A percentile compares a stretch with the other conserved stretches of the same genome.
phyloP scores from a whole-genome alignment of 2,113 vertebrate genomes.

The Brachypteracias leptosomus region DNA sequence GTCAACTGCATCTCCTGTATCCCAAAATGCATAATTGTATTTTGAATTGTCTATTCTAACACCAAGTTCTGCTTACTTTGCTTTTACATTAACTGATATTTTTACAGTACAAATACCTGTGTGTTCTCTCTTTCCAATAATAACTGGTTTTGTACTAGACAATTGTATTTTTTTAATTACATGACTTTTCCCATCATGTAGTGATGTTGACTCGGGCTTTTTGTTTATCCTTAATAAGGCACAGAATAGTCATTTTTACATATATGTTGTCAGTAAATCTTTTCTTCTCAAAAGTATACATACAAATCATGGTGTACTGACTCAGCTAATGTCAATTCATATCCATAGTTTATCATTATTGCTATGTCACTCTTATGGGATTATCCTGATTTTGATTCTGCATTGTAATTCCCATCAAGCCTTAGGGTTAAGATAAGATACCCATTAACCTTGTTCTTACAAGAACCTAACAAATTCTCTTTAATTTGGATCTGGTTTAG shows the following conservation, averaged over 20 bases:
- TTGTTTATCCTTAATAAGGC: not conserved
- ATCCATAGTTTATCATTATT: not conserved
- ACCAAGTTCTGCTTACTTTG: not conserved
- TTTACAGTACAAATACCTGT: not conserved
- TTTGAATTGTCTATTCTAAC: not conserved
- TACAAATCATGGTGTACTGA: not conserved
- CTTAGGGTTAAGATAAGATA: constrained; percentile 5
- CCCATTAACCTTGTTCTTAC: not conserved
- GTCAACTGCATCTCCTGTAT: not conserved
- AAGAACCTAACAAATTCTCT: not conserved
- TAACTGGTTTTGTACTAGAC: not conserved
- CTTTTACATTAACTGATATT: not conserved
- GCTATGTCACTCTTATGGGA: not conserved
- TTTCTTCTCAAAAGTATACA: not conserved
- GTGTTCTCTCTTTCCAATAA: not conserved
- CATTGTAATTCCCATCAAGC: not conserved
- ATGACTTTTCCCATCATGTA: not conserved
- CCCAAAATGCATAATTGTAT: not conserved
- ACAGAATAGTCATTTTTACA: not conserved
- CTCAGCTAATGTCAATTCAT: not conserved
- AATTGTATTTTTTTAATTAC: not conserved
- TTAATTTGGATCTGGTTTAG: constrained; percentile 21
- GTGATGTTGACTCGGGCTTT: not conserved
- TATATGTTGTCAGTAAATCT: not conserved
- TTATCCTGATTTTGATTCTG: constrained; percentile 13